phyloP scores from a whole-genome alignment of 2,888 invertebrate species.

The Ochropacha duplaris region DNA sequence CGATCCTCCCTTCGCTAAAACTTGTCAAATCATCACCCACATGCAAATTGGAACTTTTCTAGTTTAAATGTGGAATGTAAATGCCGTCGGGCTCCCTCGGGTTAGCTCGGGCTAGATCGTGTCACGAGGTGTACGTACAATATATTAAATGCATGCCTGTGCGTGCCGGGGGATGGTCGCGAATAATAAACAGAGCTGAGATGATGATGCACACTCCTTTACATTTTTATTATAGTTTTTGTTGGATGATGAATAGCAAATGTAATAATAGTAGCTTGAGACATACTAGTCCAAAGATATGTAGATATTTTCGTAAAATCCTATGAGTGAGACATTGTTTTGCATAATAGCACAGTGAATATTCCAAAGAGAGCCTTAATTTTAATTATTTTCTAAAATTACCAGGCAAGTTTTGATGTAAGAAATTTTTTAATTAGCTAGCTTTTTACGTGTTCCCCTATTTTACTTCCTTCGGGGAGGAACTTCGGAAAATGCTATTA shows the following conservation, averaged over 20 bases:
- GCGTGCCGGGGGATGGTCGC: background rate
- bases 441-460: no score
- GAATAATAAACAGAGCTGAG: background rate
- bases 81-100: background rate
- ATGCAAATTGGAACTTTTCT: background rate
- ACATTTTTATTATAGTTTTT: background rate
- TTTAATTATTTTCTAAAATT: no score
- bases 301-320: no score
- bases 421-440: no score
- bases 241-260: background rate
- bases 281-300: no score
- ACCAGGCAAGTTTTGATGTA: no score
- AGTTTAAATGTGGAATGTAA: background rate
- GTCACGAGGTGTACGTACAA: background rate
- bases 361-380: no score
- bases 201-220: background rate
- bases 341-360: no score
- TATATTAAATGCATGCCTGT: background rate
- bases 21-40: background rate
- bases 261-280: background rate
- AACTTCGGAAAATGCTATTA: no score
- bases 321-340: no score
- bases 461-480: no score
- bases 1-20: background rate
- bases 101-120: background rate